phyloP scores from a whole-genome alignment of 2,113 vertebrate species.

The Rattus norvegicus region DNA sequence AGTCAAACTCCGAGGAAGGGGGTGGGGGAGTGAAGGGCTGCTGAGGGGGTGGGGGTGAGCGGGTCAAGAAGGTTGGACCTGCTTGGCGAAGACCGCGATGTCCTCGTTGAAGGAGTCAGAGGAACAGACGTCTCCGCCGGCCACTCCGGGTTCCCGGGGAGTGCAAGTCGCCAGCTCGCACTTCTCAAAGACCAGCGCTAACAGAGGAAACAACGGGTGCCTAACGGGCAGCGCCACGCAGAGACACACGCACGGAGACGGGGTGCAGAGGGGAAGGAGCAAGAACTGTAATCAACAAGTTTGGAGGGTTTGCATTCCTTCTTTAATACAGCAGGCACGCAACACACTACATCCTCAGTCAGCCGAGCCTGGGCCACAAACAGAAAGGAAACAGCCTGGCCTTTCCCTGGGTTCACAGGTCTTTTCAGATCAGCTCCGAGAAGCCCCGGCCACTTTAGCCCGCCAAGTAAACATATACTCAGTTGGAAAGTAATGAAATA shows the following conservation, averaged over 20 bases:
- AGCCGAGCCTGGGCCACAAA: conserved; percentile 71
- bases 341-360: conserved; percentile 68
- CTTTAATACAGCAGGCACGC: conserved; percentile 76
- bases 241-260: conserved; percentile 84
- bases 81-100: conserved; percentile 97
- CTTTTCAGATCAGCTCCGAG: conserved; percentile 43
- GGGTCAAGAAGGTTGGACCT: conserved; percentile 83
- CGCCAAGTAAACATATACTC: conserved; percentile 46
- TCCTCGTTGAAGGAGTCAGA: conserved; percentile 98
- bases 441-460: conserved; percentile 36
- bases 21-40: conserved; percentile 51
- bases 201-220: conserved; percentile 99
- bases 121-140: conserved; percentile 97
- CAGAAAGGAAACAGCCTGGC: conserved; percentile 75
- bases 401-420: conserved; percentile 3
- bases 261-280: conserved; percentile 81
- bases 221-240: conserved; percentile 91
- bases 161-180: conserved; percentile 99
- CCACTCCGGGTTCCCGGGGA: conserved; percentile 96
- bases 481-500: background rate
- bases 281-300: conserved; percentile 88
- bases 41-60: conserved; percentile 39
- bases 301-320: conserved; percentile 77
- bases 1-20: conserved; percentile 40
- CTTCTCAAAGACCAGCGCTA: conserved; percentile 99